A percentile compares a stretch with the other conserved stretches of the same genome.
These are phyloP conservation scores for Riparia riparia DNA, from an alignment of 2,113 vertebrate species.

Conservation along the genomic window DNA sequence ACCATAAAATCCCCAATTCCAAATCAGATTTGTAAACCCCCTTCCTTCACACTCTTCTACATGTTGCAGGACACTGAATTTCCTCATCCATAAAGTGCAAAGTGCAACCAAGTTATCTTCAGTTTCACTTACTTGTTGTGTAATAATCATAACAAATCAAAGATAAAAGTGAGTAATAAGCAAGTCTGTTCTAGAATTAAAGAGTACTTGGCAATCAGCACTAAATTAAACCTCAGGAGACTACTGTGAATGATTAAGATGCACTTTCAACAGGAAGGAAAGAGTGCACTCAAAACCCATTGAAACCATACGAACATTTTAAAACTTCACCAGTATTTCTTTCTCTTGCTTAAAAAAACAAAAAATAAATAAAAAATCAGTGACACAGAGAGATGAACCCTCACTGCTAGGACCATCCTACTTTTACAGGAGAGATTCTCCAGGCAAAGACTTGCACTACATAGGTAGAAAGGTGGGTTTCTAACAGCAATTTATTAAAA, in stretches of 20 bases:
- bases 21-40: background rate
- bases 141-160: slow-evolving; percentile 13
- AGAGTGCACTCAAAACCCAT: background rate
- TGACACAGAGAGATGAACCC: background rate
- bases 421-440: background rate
- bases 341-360: background rate
- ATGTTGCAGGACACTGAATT: background rate
- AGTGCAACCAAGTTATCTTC: background rate
- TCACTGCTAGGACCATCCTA: background rate
- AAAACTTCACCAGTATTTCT: background rate
- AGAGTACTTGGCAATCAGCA: slow-evolving; percentile 24
- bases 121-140: background rate
- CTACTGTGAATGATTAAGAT: background rate
- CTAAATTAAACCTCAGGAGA: slow-evolving; percentile 6
- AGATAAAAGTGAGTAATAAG: background rate
- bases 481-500: background rate
- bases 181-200: background rate
- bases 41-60: background rate
- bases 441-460: background rate
- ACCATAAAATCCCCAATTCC: background rate
- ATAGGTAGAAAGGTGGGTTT: background rate
- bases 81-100: background rate
- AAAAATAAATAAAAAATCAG: background rate
- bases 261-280: background rate
- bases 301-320: background rate